A percentile compares a stretch with the other conserved stretches of the same genome.
phyloP scores from a whole-genome alignment of 2,797 vertebrate species.

The Paramormyrops hopkinsi region DNA sequence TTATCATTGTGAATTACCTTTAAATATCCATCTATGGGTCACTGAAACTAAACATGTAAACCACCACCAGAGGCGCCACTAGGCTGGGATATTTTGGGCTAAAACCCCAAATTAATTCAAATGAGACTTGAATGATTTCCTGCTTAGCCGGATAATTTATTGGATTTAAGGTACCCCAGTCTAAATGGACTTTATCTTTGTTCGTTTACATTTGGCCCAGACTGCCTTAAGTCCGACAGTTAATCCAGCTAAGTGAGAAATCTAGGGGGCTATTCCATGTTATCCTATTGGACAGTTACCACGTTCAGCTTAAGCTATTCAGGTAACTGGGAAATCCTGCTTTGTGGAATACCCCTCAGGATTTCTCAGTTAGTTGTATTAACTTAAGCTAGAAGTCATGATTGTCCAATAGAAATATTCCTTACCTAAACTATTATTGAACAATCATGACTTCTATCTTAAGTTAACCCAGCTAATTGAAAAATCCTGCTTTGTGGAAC shows the following conservation, averaged over 20 bases:
- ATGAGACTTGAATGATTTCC: neutral
- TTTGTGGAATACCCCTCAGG: neutral
- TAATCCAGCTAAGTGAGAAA: neutral
- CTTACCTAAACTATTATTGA: neutral
- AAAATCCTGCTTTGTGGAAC: neutral
- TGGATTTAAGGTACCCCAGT: neutral
- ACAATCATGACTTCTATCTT: neutral
- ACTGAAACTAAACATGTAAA: neutral
- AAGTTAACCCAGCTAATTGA: neutral
- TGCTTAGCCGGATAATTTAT: neutral
- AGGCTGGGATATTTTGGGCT: neutral
- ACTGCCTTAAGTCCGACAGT: neutral
- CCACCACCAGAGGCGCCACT: neutral
- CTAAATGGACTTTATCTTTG: neutral
- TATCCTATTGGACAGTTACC: neutral
- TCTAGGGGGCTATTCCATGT: neutral
- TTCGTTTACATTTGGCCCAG: neutral
- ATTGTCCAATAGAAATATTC: neutral
- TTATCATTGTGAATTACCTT: neutral
- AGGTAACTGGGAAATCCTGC: neutral
- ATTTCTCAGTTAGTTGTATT: neutral
- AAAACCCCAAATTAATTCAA: neutral
- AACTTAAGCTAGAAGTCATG: neutral
- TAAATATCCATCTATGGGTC: neutral
- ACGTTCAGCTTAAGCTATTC: neutral